phyloP scores from a whole-genome alignment of 1,140 invertebrate genomes.

The Anadara kagoshimensis region DNA sequence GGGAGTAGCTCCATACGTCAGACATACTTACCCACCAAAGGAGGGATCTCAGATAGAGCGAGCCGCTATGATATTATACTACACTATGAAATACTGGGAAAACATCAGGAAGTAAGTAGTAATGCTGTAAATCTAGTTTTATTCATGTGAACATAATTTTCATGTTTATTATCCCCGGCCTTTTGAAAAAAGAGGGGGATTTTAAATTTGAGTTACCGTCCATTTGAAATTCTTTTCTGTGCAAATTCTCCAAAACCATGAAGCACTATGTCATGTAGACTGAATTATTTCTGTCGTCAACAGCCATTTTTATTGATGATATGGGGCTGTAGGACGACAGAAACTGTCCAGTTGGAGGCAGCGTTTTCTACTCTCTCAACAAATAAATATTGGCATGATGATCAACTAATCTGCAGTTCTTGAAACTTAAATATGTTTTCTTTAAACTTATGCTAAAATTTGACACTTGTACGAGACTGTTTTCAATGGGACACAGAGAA shows the following conservation, averaged over 20 bases:
- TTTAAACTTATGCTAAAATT: too few relatives aligned
- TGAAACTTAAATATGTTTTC: too few relatives aligned
- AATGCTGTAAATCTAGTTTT: neutral
- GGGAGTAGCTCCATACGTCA: conserved; percentile 67
- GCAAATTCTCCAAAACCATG: neutral
- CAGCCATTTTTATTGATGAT: neutral
- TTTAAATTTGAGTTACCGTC: too few relatives aligned
- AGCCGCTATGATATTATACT: conserved; percentile 62
- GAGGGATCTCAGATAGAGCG: conserved; percentile 63
- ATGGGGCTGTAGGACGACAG: neutral
- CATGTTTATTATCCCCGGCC: neutral
- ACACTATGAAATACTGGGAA: conserved; percentile 68
- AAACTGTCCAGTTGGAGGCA: too few relatives aligned
- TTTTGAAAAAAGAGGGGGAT: too few relatives aligned
- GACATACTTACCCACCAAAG: conserved; percentile 61
- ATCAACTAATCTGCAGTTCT: too few relatives aligned
- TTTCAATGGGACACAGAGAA: too few relatives aligned
- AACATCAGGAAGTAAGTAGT: conserved; percentile 63
- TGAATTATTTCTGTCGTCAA: neutral
- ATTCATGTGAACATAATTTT: neutral
- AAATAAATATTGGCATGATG: too few relatives aligned
- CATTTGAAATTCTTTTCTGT: too few relatives aligned
- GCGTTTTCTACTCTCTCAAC: too few relatives aligned
- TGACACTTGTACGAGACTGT: too few relatives aligned
- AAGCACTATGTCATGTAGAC: neutral